Evolutionary conservation across 2,888 invertebrate genomes (phyloP), one percentile per base, ranked within the genome.

Genomic region (Agonopterix subpropinquella): DNA sequence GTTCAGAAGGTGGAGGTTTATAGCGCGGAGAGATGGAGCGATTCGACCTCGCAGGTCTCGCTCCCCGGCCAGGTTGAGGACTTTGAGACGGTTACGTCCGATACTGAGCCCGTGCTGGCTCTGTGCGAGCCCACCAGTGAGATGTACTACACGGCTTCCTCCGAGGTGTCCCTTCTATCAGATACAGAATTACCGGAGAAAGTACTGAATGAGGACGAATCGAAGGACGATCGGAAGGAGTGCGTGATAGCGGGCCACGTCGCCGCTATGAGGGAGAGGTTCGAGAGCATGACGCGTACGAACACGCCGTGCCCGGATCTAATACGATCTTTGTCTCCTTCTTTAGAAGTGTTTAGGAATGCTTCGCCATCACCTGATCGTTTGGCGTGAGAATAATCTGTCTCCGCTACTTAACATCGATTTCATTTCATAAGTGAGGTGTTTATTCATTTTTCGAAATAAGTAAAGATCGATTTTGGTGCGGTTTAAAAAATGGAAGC

Each of bases 241-340:
- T 69, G 76, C 44, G 82, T 82, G 53, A 72, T 81, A 48, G 80
- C 88, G 0, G 89, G 89, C 0, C 89, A 89, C 65, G 89, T 89
- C 64, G 89, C 89, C 8, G 89, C 89, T 11, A 89, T 89, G 89
- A 59, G 89, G 10, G 88, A 89, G 57, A 64, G 85, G 8, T 89
- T 89, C 65, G 89, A 89, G 60, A 89, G 80, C 47, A 82, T 89
- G 82, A 89, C 88, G 45, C 73, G 88, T 3, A 70, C 82, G 8
- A 80, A 77, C 65, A 84, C 87, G 52, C 87, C 87, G 1, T 79
- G 83, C 43, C 77, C 83, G 0, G 87, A 85, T 48, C 56, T 76
- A 2, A 50, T 62, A 50, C 59, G 85, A 1, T 76, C 80, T 0
- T 49, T 61, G 28, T 79, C 81, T 43, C 82, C 83, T 2, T 68